Base-by-base conservation (phyloP, 2,113 vertebrate species). In the Pleuronectes platessa region DNA sequence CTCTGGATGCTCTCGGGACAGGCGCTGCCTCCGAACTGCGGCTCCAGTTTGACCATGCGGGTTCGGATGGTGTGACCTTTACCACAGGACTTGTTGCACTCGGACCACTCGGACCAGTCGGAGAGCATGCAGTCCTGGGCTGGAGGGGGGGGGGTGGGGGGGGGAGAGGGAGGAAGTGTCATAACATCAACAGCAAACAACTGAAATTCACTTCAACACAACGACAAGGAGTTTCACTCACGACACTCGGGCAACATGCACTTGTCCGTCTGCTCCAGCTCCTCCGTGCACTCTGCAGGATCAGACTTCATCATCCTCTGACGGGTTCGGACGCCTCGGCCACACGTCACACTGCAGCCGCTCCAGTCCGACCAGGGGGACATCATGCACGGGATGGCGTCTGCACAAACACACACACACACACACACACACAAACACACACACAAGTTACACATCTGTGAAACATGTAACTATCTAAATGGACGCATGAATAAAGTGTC, bases 221-320 rank as follows among this genome's bases (percentile, higher is more conserved):
- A 9, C 35, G 35, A 45, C 2, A 15, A 49, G 8, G 17, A 24
- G 23, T 31, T 56, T 2, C 24, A 95, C 97, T 96, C 82, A 99
- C 98, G 96, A 67, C 98, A 99, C 60, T 99, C 97, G 0, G 97
- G 97, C 70, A 97, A 88, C 97, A 99, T 98, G 94, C 97, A 99
- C 73, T 97, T 98, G 78, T 99, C 97, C 14, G 92, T 93, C 86
- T 99, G 96, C 59, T 99, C 96, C 90, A 99, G 93, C 59, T 97
- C 96, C 83, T 99, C 98, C 0, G 87, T 94, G 87, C 98, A 99
- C 72, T 96, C 95, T 0, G 95, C 95, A 0, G 96, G 95, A 84
- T 98, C 95, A 0, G 97, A 97, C 91, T 99, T 99, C 71, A 98
- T 93, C 96, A 98, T 97, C 77, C 98, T 94, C 82, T 96, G 96